Percentiles rank a stretch among this genome's conserved stretches.
Conservation (phyloP, 2,888 invertebrate species). For the Tupiocoris notatus region DNA sequence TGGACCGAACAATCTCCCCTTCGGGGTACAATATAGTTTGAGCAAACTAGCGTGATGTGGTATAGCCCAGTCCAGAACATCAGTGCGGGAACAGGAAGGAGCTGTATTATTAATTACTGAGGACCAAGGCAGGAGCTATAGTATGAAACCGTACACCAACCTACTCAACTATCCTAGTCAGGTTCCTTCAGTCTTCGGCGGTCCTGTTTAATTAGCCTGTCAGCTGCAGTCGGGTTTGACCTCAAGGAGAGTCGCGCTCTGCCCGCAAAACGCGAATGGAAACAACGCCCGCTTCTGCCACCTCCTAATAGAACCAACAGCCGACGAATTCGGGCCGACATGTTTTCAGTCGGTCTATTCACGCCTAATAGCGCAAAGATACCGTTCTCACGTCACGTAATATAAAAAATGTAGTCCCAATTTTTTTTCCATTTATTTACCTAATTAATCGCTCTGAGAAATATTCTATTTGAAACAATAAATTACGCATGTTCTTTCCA, state of each 20-base stretch:
- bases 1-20: neutral
- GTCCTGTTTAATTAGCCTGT: neutral
- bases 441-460: too few relatives aligned
- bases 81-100: neutral
- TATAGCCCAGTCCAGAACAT: neutral
- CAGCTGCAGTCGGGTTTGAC: neutral
- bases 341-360: too few relatives aligned
- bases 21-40: neutral
- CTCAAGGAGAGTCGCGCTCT: neutral
- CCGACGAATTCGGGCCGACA: too few relatives aligned
- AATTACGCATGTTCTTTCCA: too few relatives aligned
- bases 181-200: neutral
- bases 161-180: neutral
- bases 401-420: too few relatives aligned
- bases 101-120: neutral
- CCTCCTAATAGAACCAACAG: too few relatives aligned
- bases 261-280: too few relatives aligned
- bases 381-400: too few relatives aligned
- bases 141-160: neutral
- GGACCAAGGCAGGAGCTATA: neutral
- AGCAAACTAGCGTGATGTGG: neutral
- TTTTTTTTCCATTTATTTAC: too few relatives aligned
- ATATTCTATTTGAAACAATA: too few relatives aligned
- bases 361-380: too few relatives aligned
- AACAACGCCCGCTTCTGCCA: too few relatives aligned